Evolutionary conservation across 2,113 vertebrate genomes (phyloP), one percentile per base, ranked within the genome.

Genomic region (Gadus macrocephalus): DNA sequence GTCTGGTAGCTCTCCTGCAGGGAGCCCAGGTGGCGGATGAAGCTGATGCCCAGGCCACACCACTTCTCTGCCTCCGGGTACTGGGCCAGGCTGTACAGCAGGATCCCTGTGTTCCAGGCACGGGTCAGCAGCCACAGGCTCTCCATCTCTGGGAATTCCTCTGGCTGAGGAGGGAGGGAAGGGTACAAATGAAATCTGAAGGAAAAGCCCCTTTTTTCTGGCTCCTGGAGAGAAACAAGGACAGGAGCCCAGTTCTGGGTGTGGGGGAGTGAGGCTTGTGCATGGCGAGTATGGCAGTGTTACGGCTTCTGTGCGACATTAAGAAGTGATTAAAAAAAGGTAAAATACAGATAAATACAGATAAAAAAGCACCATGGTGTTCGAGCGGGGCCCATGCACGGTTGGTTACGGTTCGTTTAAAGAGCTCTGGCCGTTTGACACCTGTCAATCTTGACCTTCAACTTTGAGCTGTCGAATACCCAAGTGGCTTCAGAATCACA

Each of bases 21-120:
- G 5, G 94, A 89, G 71, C 92, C 86, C 35, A 98, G 90, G 68
- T 94, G 86, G 64, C 22, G 78, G 76, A 98, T 80, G 70, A 98
- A 95, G 68, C 87, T 90, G 92, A 98, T 91, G 60, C 92, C 92
- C 27, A 98, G 76, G 28, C 88, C 82, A 9, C 94, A 97, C 96
- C 96, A 98, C 77, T 88, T 93, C 85, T 96, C 93, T 1, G 95
- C 92, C 74, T 92, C 91, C 0, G 80, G 68, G 62, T 92, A 96
- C 83, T 92, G 94, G 5, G 83, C 83, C 70, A 80, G 64, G 15
- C 88, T 91, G 73, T 93, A 96, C 69, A 95, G 89, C 83, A 91
- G 73, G 74, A 97, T 90, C 62, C 95, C 96, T 11, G 88, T 93
- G 76, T 98, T 98, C 96, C 96, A 99, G 17, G 95, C 92, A 70